Evolutionary conservation across 1,140 invertebrate genomes (phyloP).

Genomic region (Danaus melanippus): DNA sequence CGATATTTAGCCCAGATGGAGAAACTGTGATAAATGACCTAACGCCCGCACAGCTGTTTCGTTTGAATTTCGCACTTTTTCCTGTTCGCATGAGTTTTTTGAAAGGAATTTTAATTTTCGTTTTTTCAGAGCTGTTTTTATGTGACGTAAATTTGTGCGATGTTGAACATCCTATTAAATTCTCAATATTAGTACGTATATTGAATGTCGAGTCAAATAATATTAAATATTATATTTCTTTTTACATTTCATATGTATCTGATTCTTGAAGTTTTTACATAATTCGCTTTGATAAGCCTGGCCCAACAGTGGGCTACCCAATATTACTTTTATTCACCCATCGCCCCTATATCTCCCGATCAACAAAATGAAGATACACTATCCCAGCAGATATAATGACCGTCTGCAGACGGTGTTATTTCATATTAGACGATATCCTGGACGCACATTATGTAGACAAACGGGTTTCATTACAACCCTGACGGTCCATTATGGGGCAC

Average conservation of each 20-base stretch:
- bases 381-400: slow-evolving; percentile 37
- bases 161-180: no score
- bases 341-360: slow-evolving; percentile 41
- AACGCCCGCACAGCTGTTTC: slow-evolving; percentile 14
- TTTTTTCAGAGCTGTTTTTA: slow-evolving; percentile 1
- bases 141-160: no score
- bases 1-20: slow-evolving; percentile 27
- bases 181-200: no score
- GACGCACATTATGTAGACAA: slow-evolving; percentile 52
- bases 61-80: slow-evolving; percentile 12
- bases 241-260: no score
- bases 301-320: neutral
- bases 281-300: no score
- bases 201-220: no score
- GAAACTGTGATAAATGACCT: slow-evolving; percentile 21
- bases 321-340: slow-evolving; percentile 2
- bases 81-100: slow-evolving; percentile 3
- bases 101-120: neutral
- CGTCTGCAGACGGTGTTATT: slow-evolving; percentile 43
- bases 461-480: slow-evolving; percentile 48
- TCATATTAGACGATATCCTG: slow-evolving; percentile 58
- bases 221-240: no score
- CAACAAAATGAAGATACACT: slow-evolving; percentile 46
- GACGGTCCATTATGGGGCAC: slow-evolving; percentile 21
- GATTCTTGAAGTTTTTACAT: no score